These are phyloP conservation scores for Trachemys scripta DNA, from an alignment of 2,113 vertebrate genomes.

Conservation along the genomic window DNA sequence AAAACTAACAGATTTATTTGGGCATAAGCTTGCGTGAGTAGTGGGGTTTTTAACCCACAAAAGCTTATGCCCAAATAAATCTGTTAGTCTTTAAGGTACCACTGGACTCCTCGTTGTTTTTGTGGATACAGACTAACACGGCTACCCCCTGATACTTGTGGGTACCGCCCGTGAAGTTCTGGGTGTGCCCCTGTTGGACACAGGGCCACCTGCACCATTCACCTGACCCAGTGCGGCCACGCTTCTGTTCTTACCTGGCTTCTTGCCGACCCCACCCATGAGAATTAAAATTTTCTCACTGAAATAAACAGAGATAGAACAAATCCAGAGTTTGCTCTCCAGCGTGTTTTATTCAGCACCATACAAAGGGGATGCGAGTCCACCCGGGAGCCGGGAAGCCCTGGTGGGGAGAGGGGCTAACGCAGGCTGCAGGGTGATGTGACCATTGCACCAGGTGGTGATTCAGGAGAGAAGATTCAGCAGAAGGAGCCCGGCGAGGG, in stretches of 20 bases:
- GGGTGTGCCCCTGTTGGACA: no score
- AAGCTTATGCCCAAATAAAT: no score
- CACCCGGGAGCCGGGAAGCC: fast-evolving
- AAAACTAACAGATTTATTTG: no score
- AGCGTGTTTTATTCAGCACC: background rate
- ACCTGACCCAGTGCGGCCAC: no score
- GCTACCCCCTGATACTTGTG: no score
- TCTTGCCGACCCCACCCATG: background rate
- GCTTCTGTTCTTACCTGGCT: background rate
- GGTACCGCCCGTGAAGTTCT: no score
- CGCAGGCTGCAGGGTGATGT: fast-evolving
- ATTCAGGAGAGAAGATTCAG: background rate
- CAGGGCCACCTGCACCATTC: no score
- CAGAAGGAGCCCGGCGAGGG: background rate
- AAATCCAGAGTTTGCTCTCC: background rate
- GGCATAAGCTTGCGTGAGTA: no score
- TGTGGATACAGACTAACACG: no score
- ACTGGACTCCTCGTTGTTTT: no score
- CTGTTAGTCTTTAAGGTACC: no score
- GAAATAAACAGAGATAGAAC: background rate
- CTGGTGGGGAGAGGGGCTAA: background rate
- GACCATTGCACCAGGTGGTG: background rate
- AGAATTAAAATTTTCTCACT: background rate
- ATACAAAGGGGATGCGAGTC: background rate
- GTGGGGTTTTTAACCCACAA: no score